Evolutionary conservation across 1,140 invertebrate genomes (phyloP).

Genomic region (Bicyclus anynana): DNA sequence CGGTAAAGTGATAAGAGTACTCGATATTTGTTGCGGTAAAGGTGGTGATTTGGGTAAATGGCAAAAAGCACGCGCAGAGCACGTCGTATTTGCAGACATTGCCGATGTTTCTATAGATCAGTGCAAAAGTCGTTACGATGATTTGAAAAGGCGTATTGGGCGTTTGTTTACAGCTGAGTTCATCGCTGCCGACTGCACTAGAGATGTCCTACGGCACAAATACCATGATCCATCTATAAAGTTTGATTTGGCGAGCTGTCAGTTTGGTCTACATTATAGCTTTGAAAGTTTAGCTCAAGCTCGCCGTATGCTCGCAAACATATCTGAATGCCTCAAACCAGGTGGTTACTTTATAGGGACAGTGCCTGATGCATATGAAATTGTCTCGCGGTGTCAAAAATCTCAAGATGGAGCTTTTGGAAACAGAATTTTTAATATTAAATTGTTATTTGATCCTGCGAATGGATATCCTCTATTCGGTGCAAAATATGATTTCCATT

Average conservation of each 20-base stretch:
- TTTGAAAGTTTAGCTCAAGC: conserved; percentile 96
- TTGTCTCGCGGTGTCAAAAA: conserved; percentile 84
- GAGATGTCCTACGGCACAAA: conserved; percentile 84
- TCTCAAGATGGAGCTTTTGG: conserved; percentile 84
- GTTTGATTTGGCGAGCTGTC: conserved; percentile 96
- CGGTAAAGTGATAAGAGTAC: conserved; percentile 79
- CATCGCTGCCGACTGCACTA: conserved; percentile 93
- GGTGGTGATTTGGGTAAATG: conserved; percentile 98
- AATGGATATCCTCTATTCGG: conserved; percentile 93
- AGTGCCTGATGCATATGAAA: conserved; percentile 94
- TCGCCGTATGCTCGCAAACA: conserved; percentile 95
- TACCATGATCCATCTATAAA: conserved; percentile 86
- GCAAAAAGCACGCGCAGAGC: conserved; percentile 88
- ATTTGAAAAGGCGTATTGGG: conserved; percentile 74
- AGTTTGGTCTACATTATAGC: conserved; percentile 98
- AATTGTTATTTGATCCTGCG: conserved; percentile 85
- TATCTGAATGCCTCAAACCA: conserved; percentile 89
- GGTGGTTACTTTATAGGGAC: conserved; percentile 98
- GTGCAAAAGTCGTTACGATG: conserved; percentile 84
- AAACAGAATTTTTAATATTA: conserved; percentile 91
- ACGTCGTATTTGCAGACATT: conserved; percentile 97
- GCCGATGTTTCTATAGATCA: conserved; percentile 95
- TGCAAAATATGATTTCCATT: conserved; percentile 96
- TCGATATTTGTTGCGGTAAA: conserved; percentile 94
- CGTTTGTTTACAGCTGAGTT: conserved; percentile 91